Percentiles rank a stretch among this genome's conserved stretches.
Conservation (phyloP, 2,888 invertebrate genomes). For the Erynnis tages region DNA sequence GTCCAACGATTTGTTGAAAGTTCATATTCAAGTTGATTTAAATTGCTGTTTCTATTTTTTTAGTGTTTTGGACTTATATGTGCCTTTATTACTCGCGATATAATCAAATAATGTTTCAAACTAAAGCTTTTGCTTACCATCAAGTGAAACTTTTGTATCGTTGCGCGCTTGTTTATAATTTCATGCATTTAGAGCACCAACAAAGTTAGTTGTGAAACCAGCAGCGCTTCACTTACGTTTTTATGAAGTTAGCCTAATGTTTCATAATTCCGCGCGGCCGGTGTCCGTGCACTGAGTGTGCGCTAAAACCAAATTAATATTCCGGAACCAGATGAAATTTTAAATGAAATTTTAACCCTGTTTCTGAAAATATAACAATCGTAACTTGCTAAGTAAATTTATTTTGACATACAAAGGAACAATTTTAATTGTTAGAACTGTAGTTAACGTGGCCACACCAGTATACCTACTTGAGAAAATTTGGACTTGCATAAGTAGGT, state of each 20-base stretch:
- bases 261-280: conserved; percentile 1
- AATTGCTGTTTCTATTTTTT: too few relatives aligned
- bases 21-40: too few relatives aligned
- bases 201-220: conserved; percentile 5
- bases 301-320: conserved; percentile 11
- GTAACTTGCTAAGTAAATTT: too few relatives aligned
- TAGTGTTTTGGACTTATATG: too few relatives aligned
- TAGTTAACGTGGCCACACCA: neutral
- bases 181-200: neutral
- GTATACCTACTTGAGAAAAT: neutral
- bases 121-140: neutral
- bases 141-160: neutral
- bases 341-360: neutral
- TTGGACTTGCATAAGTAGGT: too few relatives aligned
- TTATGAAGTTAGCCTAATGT: conserved; percentile 8
- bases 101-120: too few relatives aligned
- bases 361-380: neutral
- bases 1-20: too few relatives aligned
- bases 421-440: neutral
- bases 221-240: conserved; percentile 4
- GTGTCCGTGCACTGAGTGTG: conserved; percentile 3
- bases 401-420: too few relatives aligned
- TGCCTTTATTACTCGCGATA: too few relatives aligned
- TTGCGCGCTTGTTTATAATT: neutral
- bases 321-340: conserved; percentile 3